phyloP scores from a whole-genome alignment of 2,113 vertebrate species.

The Muscicapa adusta region DNA sequence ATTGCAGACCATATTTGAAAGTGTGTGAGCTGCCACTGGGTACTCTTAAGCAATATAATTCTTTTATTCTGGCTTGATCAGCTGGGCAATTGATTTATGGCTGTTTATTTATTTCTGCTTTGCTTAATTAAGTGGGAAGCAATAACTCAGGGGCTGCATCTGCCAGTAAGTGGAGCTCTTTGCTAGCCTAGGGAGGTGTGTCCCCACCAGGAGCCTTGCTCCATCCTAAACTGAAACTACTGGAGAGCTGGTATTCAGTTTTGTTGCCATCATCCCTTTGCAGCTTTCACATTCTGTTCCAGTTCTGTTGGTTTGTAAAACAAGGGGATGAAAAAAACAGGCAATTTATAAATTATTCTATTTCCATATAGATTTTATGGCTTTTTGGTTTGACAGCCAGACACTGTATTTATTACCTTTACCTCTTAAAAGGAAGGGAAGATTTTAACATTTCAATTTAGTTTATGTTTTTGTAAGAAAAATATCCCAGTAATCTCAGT shows the following conservation, averaged over 20 bases:
- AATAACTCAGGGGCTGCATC: background rate
- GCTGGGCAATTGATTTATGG: background rate
- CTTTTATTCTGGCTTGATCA: background rate
- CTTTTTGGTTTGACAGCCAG: background rate
- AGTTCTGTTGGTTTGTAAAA: background rate
- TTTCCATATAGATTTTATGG: background rate
- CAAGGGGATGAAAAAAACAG: background rate
- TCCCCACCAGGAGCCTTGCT: background rate
- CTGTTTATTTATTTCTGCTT: background rate
- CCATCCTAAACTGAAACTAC: background rate
- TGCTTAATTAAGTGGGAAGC: background rate
- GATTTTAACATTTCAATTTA: background rate
- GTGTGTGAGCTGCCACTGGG: background rate
- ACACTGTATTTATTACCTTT: background rate
- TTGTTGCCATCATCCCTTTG: background rate
- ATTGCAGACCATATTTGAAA: background rate
- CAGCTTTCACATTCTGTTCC: background rate
- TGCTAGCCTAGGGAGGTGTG: conserved; percentile 5
- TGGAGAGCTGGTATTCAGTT: background rate
- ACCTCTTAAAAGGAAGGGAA: background rate
- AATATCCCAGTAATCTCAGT: background rate
- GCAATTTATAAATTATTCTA: background rate
- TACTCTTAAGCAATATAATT: background rate
- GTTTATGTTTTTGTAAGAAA: background rate
- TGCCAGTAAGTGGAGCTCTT: conserved; percentile 66